Conservation (phyloP, 2,797 vertebrate species). For the Alauda arvensis region DNA sequence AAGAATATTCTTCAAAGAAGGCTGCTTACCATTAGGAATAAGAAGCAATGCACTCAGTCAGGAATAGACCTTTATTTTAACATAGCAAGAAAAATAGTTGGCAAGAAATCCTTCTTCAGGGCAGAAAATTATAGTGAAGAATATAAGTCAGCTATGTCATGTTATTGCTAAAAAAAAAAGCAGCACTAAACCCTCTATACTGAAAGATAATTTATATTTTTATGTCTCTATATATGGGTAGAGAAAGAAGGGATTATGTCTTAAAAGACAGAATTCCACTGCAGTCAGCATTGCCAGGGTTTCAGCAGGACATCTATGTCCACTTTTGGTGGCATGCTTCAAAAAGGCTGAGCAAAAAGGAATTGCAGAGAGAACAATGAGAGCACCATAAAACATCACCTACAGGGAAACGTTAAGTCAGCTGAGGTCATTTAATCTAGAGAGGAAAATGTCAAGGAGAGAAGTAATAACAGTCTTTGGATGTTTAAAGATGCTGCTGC, state of each 20-base stretch:
- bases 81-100: neutral
- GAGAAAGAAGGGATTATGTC: neutral
- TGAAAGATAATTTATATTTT: conserved; percentile 4
- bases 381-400: neutral
- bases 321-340: neutral
- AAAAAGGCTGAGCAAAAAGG: neutral
- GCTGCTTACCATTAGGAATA: neutral
- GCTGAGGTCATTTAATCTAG: conserved; percentile 15
- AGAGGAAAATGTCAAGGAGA: conserved; percentile 30
- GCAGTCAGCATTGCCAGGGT: neutral
- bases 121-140: neutral
- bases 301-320: neutral
- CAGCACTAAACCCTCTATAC: neutral
- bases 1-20: neutral
- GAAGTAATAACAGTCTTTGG: neutral
- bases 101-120: neutral
- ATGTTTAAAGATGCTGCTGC: conserved; percentile 10
- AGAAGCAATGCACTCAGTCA: neutral
- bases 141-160: neutral
- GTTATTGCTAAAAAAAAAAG: neutral
- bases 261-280: neutral
- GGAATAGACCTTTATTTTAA: neutral
- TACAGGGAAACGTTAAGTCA: conserved; percentile 16
- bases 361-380: neutral
- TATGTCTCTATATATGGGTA: neutral